Base-by-base conservation (phyloP, 2,113 vertebrate genomes). In the Plecotus auritus region DNA sequence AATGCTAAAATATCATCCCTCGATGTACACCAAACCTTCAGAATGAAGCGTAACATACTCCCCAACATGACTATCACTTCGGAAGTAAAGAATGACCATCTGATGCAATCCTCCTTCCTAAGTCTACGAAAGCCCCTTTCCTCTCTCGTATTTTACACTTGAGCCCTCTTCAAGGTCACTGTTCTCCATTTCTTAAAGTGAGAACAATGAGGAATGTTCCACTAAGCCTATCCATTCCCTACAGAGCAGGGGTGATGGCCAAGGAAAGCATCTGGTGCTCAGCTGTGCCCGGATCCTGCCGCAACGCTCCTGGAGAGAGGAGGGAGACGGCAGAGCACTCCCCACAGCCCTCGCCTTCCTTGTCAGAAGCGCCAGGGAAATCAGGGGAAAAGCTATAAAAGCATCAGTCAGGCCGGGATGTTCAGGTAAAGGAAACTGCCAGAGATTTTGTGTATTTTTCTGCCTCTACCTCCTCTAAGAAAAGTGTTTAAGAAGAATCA, bases 261-360 rank as follows among this genome's bases (percentile, higher is more conserved):
- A 90, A 73, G 40, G 59, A 86, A 90, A 82, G 64, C 85, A 92
- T 94, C 86, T 94, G 91, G 80, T 51, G 56, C 23, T 86, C 54
- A 83, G 51, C 95, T 85, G 77, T 86, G 67, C 91, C 77, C 28
- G 20, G 83, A 59, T 76, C 59, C 84, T 8, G 6, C 26, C 47
- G 23, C 16, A 30, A 37, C 76, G 28, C 56, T 70, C 78, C 64
- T 17, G n/a, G 73, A 54, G 30, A 37, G 56, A 93, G 51, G n/a
- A 37, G 30, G 9, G n/a, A 72, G 80, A 56, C 0, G 7, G 83
- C n/a, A 14, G 1, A 7, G 72, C 4, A 1, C 20, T n/a, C 54
- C 67, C 11, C 10, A 35, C 9, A 59, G 67, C n/a, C 59, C 64
- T 70, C 1, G 2, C 28, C 61, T 84, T 83, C 56, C 73, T 92